Conservation (phyloP, 2,797 vertebrate species). For the Uromys caudimaculatus region DNA sequence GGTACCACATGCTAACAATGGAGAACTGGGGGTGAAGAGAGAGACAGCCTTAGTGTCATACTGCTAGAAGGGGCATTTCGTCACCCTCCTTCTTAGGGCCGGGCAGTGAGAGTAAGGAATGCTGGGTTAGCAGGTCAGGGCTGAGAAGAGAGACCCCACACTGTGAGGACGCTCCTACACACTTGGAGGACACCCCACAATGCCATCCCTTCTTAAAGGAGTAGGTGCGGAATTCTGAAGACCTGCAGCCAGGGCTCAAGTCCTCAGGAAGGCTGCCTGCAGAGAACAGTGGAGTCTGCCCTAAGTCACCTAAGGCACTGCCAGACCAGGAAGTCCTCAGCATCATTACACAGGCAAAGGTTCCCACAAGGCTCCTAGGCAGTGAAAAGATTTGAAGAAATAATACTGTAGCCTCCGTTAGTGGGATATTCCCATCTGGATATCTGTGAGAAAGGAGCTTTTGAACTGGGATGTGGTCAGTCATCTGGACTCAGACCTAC, state of each 20-base stretch:
- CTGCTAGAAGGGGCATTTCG: too few relatives aligned
- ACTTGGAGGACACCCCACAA: neutral
- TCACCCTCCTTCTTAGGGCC: too few relatives aligned
- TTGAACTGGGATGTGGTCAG: neutral
- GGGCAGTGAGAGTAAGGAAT: neutral
- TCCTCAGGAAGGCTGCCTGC: neutral
- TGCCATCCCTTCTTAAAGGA: neutral
- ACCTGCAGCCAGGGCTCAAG: neutral
- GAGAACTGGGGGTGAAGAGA: neutral
- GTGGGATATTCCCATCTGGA: neutral
- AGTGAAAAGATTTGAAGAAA: neutral
- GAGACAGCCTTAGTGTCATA: neutral
- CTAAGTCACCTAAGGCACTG: neutral
- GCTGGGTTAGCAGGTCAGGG: neutral
- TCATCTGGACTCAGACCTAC: neutral
- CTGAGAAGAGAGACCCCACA: too few relatives aligned
- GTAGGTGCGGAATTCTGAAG: neutral
- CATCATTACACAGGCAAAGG: neutral
- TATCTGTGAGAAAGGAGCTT: neutral
- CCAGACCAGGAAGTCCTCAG: neutral
- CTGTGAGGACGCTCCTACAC: rapidly evolving
- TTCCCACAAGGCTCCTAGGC: neutral
- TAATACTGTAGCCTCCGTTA: neutral
- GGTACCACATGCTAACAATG: neutral
- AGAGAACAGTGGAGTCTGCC: neutral